Evolutionary conservation across 2,113 vertebrate species (phyloP).

Genomic region (Prietella phreatophila): DNA sequence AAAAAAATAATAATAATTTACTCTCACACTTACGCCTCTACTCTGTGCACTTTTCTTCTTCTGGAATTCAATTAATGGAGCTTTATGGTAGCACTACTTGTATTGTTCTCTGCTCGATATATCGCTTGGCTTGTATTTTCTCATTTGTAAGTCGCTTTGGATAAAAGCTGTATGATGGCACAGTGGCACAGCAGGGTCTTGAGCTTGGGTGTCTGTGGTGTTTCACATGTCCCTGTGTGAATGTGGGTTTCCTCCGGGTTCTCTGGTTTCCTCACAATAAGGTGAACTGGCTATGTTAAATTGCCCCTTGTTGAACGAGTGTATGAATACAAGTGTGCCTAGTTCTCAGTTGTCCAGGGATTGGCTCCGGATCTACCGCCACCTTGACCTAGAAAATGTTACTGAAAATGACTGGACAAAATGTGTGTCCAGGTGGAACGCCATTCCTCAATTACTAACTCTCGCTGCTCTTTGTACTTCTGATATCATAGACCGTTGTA

Average conservation of each 20-base stretch:
- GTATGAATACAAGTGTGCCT: not conserved
- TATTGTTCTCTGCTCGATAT: no score
- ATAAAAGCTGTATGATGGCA: not conserved
- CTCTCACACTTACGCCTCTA: no score
- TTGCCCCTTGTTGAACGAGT: not conserved
- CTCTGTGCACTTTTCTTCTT: no score
- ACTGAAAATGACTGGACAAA: not conserved
- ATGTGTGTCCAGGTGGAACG: not conserved
- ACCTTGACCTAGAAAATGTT: not conserved
- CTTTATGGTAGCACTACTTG: no score
- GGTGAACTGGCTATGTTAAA: not conserved
- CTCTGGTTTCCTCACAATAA: not conserved
- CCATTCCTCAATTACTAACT: not conserved
- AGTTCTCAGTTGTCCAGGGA: not conserved
- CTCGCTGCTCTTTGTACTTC: not conserved
- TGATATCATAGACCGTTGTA: not conserved
- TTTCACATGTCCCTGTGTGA: not conserved
- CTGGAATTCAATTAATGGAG: no score
- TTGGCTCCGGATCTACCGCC: not conserved
- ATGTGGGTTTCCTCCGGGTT: not conserved
- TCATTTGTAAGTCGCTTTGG: no score
- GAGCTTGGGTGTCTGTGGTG: not conserved
- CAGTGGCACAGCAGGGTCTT: not conserved
- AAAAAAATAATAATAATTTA: no score
- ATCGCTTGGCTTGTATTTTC: no score